A percentile compares a stretch with the other conserved stretches of the same genome.
Evolutionary conservation across 1,140 invertebrate species (phyloP).

Genomic region (Nylanderia fulva): DNA sequence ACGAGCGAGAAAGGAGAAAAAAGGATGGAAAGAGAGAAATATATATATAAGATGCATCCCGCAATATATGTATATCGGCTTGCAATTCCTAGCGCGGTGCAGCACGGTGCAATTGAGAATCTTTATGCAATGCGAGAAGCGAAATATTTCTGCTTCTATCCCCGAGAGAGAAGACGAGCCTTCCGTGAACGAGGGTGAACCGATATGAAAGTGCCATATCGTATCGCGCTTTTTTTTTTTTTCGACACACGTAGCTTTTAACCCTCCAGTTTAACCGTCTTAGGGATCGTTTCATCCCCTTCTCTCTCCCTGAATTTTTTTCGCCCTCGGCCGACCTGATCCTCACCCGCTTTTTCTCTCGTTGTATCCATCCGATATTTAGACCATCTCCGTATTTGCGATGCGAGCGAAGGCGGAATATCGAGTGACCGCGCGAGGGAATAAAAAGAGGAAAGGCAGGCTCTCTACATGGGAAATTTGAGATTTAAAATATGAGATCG

Average conservation of each 20-base stretch:
- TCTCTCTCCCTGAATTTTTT: background rate
- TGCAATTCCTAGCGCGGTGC: conserved; percentile 56
- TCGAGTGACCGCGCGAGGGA: conserved; percentile 19
- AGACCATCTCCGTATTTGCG: conserved; percentile 39
- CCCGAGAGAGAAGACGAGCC: no score
- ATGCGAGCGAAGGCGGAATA: conserved; percentile 39
- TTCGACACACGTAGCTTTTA: background rate
- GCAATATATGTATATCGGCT: conserved; percentile 49
- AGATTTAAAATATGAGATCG: conserved; percentile 56
- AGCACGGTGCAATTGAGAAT: conserved; percentile 33
- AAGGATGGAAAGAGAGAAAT: background rate
- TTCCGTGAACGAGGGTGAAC: background rate
- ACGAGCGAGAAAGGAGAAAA: background rate
- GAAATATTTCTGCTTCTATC: conserved; percentile 44
- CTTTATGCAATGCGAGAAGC: background rate
- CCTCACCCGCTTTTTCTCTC: background rate
- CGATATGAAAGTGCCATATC: conserved; percentile 45
- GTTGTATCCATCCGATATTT: conserved; percentile 45
- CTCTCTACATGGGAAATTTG: conserved; percentile 41
- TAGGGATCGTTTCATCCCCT: conserved; percentile 6
- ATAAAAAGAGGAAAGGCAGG: conserved; percentile 19
- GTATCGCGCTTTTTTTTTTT: conserved; percentile 26
- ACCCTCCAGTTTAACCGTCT: conserved; percentile 16
- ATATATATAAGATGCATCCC: conserved; percentile 8
- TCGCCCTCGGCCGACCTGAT: background rate